phyloP scores from a whole-genome alignment of 2,113 vertebrate genomes.

The Canis aureus region DNA sequence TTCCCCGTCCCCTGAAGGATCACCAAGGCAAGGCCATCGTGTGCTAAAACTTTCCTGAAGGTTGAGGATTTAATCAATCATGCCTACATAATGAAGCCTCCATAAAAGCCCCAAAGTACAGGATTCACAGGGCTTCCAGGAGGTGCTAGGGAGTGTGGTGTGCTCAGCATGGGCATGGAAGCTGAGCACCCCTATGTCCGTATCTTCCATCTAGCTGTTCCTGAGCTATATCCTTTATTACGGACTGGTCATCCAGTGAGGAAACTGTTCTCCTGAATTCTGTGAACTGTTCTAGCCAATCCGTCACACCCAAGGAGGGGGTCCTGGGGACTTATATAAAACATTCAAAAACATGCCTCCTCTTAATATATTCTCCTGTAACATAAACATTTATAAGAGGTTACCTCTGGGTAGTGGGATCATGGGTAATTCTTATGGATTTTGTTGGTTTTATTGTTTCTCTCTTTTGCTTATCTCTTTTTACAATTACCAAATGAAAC shows the following conservation, averaged over 20 bases:
- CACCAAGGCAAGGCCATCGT: not conserved
- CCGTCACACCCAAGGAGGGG: not conserved
- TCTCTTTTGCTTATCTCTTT: not conserved
- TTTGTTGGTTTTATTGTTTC: not conserved
- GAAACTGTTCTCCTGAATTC: not conserved
- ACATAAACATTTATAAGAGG: too few relatives aligned
- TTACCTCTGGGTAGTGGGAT: not conserved
- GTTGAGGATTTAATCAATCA: not conserved
- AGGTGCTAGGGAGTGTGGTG: not conserved
- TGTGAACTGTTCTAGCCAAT: slow-evolving; percentile 15
- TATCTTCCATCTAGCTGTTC: not conserved
- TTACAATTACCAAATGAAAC: not conserved
- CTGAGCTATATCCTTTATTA: not conserved
- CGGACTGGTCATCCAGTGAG: not conserved
- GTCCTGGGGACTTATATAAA: not conserved
- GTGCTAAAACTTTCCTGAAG: not conserved
- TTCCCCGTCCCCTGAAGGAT: not conserved
- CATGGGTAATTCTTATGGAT: not conserved
- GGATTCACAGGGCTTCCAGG: not conserved
- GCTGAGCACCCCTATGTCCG: too few relatives aligned
- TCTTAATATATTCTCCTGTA: not conserved
- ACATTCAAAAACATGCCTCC: not conserved
- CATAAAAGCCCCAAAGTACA: not conserved
- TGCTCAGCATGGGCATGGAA: not conserved
- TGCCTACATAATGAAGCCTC: not conserved